These are phyloP conservation scores for Odontocolon sp. DNA, from an alignment of 2,888 invertebrate genomes.

Conservation along the genomic window DNA sequence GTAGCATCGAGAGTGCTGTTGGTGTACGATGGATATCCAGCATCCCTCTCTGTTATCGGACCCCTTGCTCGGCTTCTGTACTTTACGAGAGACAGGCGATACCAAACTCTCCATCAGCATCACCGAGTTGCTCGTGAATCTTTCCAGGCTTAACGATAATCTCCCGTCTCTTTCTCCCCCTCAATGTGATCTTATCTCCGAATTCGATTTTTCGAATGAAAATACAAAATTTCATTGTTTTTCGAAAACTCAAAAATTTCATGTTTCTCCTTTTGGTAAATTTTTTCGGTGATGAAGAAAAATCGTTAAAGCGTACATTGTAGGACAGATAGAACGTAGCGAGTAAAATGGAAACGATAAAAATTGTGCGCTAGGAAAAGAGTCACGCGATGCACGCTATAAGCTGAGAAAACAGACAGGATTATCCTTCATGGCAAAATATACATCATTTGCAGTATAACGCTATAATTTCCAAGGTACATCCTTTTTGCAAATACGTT, in stretches of 20 bases:
- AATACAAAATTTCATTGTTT: neutral
- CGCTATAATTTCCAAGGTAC: no score
- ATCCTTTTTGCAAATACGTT: no score
- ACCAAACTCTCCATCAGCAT: constrained; percentile 58
- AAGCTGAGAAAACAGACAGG: neutral
- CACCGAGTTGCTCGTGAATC: constrained; percentile 54
- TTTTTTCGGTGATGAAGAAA: neutral
- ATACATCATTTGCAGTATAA: no score
- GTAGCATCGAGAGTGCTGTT: neutral
- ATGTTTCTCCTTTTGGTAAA: no score
- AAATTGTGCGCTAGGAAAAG: neutral
- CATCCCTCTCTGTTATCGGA: constrained; percentile 3
- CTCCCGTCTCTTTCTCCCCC: constrained; percentile 12
- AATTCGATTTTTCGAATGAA: constrained; percentile 19
- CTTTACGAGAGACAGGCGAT: constrained; percentile 57
- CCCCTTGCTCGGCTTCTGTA: constrained; percentile 25
- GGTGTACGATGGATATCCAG: neutral
- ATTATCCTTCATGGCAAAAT: neutral
- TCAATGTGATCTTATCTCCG: constrained; percentile 33
- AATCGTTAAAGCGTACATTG: neutral
- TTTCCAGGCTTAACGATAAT: constrained; percentile 49
- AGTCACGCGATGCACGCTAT: no score
- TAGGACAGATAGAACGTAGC: neutral
- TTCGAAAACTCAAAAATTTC: no score
- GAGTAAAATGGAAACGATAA: neutral